phyloP scores from a whole-genome alignment of 2,113 vertebrate genomes.

The Lasiurus borealis region DNA sequence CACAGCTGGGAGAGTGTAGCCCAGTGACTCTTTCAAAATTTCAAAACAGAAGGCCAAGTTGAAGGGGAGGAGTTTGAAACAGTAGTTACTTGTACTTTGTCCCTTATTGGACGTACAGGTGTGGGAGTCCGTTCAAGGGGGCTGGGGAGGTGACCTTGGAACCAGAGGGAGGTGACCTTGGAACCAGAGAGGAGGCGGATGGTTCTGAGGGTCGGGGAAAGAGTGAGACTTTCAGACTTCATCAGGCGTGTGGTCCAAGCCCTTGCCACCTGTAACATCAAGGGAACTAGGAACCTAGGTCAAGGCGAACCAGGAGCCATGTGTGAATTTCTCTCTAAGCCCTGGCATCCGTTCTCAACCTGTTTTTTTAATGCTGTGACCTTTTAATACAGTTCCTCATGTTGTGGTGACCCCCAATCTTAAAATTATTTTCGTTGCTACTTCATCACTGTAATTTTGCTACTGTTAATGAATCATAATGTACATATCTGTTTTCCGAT shows the following conservation, averaged over 20 bases:
- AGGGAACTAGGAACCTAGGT: background rate
- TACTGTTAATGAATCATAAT: too few species aligned
- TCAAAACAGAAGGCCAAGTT: constrained; percentile 72
- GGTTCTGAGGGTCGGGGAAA: background rate
- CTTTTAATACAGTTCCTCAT: too few species aligned
- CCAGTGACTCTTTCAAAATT: constrained; percentile 61
- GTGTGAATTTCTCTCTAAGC: background rate
- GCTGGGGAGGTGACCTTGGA: background rate
- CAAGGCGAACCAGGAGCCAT: background rate
- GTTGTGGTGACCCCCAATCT: too few species aligned
- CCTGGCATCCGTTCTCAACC: too few species aligned
- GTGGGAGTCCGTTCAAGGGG: background rate
- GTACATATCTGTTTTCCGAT: too few species aligned
- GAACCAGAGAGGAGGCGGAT: background rate
- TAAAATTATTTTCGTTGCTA: too few species aligned
- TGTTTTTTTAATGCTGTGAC: too few species aligned
- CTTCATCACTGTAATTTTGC: too few species aligned
- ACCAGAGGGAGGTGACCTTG: background rate
- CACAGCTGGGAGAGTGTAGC: constrained; percentile 83
- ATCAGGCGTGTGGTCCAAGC: accelerated
- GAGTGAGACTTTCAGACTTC: background rate
- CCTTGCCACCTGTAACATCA: background rate
- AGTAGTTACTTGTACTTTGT: constrained; percentile 50
- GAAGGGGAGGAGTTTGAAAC: constrained; percentile 42
- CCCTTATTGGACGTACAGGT: constrained; percentile 62